A percentile compares a stretch with the other conserved stretches of the same genome.
Conservation (phyloP, 2,797 vertebrate species). For the Urocyon cinereoargenteus region DNA sequence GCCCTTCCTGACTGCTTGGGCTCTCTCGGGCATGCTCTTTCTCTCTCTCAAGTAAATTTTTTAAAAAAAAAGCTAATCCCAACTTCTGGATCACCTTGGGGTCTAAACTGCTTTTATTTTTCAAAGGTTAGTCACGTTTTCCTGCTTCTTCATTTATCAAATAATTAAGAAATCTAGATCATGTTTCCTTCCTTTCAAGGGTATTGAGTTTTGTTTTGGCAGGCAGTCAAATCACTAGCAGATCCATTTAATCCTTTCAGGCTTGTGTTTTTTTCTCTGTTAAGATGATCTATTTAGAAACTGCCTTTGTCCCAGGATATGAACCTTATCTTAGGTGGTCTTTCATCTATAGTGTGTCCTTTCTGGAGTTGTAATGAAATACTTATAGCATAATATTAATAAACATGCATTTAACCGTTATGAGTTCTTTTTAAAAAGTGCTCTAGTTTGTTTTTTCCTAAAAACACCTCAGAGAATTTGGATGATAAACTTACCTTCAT, state of each 20-base stretch:
- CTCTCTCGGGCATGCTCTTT: too few species aligned
- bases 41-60: too few species aligned
- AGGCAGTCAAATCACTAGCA: neutral
- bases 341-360: neutral
- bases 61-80: too few species aligned
- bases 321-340: neutral
- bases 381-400: neutral
- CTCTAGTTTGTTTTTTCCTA: neutral
- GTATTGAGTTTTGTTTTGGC: neutral
- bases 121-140: neutral
- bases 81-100: neutral
- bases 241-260: neutral
- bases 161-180: neutral
- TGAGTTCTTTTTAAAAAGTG: neutral
- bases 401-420: neutral
- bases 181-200: neutral
- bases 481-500: conserved; percentile 94
- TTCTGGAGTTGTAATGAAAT: neutral
- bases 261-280: neutral
- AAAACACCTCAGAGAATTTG: neutral
- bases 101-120: neutral
- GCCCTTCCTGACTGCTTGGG: too few species aligned
- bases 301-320: too few species aligned
- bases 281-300: neutral
- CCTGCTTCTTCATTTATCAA: neutral